phyloP scores from a whole-genome alignment of 2,113 vertebrate species.

The Tupaia tana region DNA sequence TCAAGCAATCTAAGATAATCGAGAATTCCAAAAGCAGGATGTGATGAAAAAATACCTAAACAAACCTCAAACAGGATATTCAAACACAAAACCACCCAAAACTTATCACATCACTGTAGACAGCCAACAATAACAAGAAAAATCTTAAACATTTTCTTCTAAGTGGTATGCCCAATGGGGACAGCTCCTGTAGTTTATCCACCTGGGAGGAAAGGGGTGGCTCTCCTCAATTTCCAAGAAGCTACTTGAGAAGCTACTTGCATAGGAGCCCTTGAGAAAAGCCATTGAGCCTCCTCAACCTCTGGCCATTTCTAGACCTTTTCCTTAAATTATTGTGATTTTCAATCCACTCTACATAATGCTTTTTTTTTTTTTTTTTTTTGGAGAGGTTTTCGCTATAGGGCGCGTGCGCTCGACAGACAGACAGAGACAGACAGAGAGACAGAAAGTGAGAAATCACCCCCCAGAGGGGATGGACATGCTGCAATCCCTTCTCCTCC shows the following conservation, averaged over 20 bases:
- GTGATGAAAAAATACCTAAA: fast-evolving
- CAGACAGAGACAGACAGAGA: too few species aligned
- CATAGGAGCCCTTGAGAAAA: neutral
- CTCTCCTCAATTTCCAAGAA: neutral
- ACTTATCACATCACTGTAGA: fast-evolving
- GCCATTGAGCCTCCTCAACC: too few species aligned
- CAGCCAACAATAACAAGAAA: neutral
- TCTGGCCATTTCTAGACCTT: neutral
- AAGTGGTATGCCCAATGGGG: fast-evolving
- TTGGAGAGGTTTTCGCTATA: too few species aligned
- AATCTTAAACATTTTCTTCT: neutral
- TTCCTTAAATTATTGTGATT: neutral
- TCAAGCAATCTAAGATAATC: fast-evolving
- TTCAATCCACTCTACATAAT: neutral
- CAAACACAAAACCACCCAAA: neutral
- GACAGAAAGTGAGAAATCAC: too few species aligned
- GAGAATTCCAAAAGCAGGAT: neutral
- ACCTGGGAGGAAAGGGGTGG: fast-evolving
- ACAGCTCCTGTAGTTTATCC: neutral
- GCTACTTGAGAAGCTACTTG: neutral
- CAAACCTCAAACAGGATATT: neutral
- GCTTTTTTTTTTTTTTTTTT: too few species aligned
- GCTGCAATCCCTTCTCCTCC: too few species aligned
- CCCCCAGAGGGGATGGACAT: too few species aligned
- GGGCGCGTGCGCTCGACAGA: too few species aligned